Conservation (phyloP, 1,140 invertebrate species). For the Reticulitermes speratus region DNA sequence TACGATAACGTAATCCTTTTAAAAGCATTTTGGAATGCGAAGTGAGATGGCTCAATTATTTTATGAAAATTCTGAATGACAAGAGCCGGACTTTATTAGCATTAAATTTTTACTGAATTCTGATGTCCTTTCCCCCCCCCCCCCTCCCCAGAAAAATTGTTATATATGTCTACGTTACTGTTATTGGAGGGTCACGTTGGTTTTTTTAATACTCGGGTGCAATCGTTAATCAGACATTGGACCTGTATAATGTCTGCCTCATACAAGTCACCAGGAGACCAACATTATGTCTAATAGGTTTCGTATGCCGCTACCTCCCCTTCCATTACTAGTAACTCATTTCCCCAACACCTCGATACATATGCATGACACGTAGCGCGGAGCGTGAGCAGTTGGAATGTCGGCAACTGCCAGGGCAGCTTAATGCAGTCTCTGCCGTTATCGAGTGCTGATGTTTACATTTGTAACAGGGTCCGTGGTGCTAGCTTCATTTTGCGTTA, state of each 20-base stretch:
- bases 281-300: not conserved
- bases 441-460: conserved; percentile 8
- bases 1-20: too few relatives aligned
- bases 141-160: too few relatives aligned
- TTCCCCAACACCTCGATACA: conserved; percentile 2
- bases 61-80: too few relatives aligned
- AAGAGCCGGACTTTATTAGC: too few relatives aligned
- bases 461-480: conserved; percentile 1
- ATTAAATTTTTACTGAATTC: too few relatives aligned
- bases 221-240: not conserved
- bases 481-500: not conserved
- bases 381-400: not conserved
- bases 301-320: not conserved
- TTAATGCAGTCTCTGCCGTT: not conserved
- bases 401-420: not conserved
- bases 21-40: too few relatives aligned
- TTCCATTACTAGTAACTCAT: not conserved
- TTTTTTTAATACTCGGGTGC: not conserved
- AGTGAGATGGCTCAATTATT: too few relatives aligned
- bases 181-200: not conserved
- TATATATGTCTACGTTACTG: not conserved
- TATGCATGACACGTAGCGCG: conserved; percentile 8
- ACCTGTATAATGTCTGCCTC: not conserved
- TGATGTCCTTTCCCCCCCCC: too few relatives aligned
- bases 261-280: not conserved